These are phyloP conservation scores for Drosophila subsilvestris DNA, from an alignment of 2,888 invertebrate genomes.

Conservation along the genomic window DNA sequence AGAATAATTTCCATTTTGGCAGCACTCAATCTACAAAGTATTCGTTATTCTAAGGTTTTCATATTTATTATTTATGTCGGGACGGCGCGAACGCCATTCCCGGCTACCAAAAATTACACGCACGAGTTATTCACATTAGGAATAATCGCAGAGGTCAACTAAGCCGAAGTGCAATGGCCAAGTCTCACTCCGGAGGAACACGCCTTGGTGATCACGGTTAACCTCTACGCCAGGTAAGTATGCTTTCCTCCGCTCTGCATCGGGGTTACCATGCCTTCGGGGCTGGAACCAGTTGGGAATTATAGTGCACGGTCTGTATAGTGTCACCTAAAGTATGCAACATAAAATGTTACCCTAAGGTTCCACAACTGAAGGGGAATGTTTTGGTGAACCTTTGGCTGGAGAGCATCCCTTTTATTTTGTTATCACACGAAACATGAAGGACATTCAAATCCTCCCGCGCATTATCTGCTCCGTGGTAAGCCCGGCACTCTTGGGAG, in stretches of 20 bases:
- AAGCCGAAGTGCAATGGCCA: slow-evolving; percentile 72
- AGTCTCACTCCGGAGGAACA: slow-evolving; percentile 75
- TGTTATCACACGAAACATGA: slow-evolving; percentile 9
- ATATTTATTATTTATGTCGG: slow-evolving; percentile 80
- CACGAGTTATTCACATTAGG: slow-evolving; percentile 73
- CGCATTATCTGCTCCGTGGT: slow-evolving; percentile 23
- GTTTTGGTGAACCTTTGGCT: not conserved
- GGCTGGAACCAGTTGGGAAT: slow-evolving; percentile 51
- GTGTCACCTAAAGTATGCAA: slow-evolving; percentile 25
- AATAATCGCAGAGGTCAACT: slow-evolving; percentile 77
- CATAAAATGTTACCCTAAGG: not conserved
- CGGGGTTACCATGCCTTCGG: not conserved
- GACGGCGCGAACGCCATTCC: slow-evolving; percentile 88
- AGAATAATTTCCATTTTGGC: too few relatives aligned
- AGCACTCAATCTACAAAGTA: too few relatives aligned
- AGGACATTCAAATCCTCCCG: slow-evolving; percentile 4
- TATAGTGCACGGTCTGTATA: not conserved
- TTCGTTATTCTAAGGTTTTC: too few relatives aligned
- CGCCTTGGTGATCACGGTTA: slow-evolving; percentile 78
- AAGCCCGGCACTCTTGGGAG: slow-evolving; percentile 52
- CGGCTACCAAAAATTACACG: slow-evolving; percentile 88
- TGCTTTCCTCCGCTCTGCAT: slow-evolving; percentile 57
- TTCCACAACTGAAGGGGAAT: not conserved
- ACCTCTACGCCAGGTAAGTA: slow-evolving; percentile 79
- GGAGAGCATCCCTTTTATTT: slow-evolving; percentile 8